Percentiles rank a stretch among this genome's conserved stretches.
These are phyloP conservation scores for Willisornis vidua DNA, from an alignment of 2,113 vertebrate species.

Conservation along the genomic window DNA sequence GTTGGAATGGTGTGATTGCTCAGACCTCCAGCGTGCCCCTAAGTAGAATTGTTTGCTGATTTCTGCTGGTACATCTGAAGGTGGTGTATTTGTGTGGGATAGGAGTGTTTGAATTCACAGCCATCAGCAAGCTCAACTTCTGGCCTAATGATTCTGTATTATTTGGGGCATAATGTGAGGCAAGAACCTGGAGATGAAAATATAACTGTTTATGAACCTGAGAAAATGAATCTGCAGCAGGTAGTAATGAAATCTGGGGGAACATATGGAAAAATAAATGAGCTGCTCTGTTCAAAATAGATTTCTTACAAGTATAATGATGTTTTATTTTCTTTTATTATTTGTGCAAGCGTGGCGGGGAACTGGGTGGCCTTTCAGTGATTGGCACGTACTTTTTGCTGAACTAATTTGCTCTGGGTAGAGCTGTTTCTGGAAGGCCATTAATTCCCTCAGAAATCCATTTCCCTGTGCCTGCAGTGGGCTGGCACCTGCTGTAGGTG, in stretches of 20 bases:
- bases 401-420: not conserved
- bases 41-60: not conserved
- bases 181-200: not conserved
- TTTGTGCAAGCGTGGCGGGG: not conserved
- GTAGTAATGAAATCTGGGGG: slow-evolving; percentile 32
- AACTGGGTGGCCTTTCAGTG: not conserved
- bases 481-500: not conserved
- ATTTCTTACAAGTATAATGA: not conserved
- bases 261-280: slow-evolving; percentile 14
- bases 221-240: not conserved
- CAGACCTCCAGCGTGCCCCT: not conserved
- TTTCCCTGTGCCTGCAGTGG: not conserved
- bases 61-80: not conserved
- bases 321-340: slow-evolving; percentile 11
- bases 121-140: not conserved
- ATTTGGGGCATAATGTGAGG: not conserved
- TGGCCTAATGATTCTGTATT: not conserved
- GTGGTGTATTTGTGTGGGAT: not conserved
- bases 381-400: not conserved
- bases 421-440: not conserved
- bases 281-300: not conserved
- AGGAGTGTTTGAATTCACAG: not conserved
- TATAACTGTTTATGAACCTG: not conserved
- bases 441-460: not conserved
- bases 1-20: not conserved